phyloP scores from a whole-genome alignment of 1,140 invertebrate species.

The Diuraphis noxia region DNA sequence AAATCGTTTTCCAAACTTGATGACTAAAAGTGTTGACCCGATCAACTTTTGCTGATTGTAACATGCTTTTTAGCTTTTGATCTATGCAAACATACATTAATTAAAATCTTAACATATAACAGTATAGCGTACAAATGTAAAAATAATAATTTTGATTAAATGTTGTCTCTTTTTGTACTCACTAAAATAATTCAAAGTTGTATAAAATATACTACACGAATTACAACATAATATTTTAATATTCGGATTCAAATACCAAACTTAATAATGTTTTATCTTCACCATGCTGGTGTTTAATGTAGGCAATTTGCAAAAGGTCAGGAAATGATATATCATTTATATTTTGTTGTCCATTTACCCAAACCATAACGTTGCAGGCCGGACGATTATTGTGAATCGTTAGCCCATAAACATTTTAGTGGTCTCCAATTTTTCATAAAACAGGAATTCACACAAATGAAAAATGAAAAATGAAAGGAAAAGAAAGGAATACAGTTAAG shows the following conservation, averaged over 20 bases:
- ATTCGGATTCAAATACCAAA: not conserved
- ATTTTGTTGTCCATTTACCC: not conserved
- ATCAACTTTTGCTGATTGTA: not conserved
- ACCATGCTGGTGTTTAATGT: not conserved
- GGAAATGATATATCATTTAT: not conserved
- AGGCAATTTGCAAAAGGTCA: not conserved
- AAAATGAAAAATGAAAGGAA: not conserved
- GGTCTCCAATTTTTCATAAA: not conserved
- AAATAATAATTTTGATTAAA: not conserved
- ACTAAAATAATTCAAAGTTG: not conserved
- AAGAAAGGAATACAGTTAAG: not conserved
- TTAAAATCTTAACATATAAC: not conserved
- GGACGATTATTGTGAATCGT: not conserved
- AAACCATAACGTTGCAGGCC: not conserved
- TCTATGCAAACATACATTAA: not conserved
- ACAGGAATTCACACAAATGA: not conserved
- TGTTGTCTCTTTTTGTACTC: not conserved
- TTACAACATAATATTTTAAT: not conserved
- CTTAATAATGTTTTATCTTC: not conserved
- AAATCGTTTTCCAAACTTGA: conserved; percentile 1
- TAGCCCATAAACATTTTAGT: not conserved
- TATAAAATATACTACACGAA: not conserved
- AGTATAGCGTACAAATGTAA: not conserved
- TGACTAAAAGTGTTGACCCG: not conserved
- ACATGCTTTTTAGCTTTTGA: not conserved